Base-by-base conservation (phyloP, 2,113 vertebrate genomes). In the Pseudorasbora parva region DNA sequence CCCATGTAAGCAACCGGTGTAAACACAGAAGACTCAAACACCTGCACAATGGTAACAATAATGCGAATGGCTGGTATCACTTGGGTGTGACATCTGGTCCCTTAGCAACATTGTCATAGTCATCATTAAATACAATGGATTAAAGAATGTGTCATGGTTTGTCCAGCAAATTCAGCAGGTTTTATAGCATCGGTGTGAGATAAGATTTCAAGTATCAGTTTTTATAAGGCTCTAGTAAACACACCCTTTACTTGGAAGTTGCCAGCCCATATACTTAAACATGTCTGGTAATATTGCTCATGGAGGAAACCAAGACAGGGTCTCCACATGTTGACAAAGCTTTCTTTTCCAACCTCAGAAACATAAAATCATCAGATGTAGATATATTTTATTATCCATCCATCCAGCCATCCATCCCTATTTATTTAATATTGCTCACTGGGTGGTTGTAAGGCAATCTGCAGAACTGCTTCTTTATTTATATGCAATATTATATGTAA, bases 81-180 rank as follows among this genome's bases (percentile, higher is more conserved):
- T 27, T n/a, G 75, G 60, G 78, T 74, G 81, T 86, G 78, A 45
- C 73, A 30, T 17, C 14, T 45, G 19, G 84, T 85, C 41, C 51
- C 88, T 57, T 66, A 80, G 83, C 66, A 87, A 87, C 79, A 56
- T 74, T 21, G 56, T 27, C 30, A 37, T 72, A 57, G 43, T 69
- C 87, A 89, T 84, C 76, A 75, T 78, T 83, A 60, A 87, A 86
- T 77, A 81, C 15, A 37, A 85, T 17, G 68, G 37, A 72, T 84
- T 66, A 82, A 71, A 83, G 43, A 54, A 64, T 41, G 33, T 82
- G 8, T 64, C 23, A 73, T 19, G 17, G 51, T 81, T 62, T n/a
- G 21, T 47, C 14, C 23, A 25, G 14, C 17, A 9, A 37, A 41
- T 64, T 45, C 17, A 30, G 23, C 30, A 45, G 33, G 57, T 41